These are phyloP conservation scores for Mastomys coucha DNA, from an alignment of 2,113 vertebrate species.

Conservation along the genomic window DNA sequence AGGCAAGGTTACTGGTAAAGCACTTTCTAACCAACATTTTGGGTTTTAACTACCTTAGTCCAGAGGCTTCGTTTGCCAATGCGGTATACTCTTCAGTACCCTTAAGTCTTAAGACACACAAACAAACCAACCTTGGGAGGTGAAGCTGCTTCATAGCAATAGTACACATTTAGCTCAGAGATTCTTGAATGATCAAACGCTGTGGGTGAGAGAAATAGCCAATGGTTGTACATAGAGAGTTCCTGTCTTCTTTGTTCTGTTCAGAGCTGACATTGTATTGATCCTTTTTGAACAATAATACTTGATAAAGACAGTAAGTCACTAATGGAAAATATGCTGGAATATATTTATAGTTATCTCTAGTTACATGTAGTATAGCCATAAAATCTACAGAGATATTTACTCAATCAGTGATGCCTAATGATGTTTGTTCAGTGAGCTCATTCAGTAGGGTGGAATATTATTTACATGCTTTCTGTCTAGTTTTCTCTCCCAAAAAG, in stretches of 20 bases:
- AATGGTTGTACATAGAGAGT: neutral
- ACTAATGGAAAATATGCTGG: neutral
- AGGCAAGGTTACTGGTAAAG: neutral
- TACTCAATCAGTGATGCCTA: neutral
- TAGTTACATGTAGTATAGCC: neutral
- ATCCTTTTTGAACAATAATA: neutral
- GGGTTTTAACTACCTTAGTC: neutral
- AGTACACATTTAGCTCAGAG: neutral
- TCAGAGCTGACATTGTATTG: constrained; percentile 21
- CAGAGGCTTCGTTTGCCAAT: neutral
- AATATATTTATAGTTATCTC: constrained; percentile 9
- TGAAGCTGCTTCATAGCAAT: neutral
- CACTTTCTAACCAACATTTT: neutral
- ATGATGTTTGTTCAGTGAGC: constrained; percentile 33
- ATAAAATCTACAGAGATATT: neutral
- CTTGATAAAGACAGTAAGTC: neutral
- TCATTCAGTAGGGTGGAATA: constrained; percentile 35
- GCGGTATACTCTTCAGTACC: neutral
- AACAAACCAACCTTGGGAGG: neutral
- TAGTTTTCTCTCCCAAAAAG: constrained; percentile 25
- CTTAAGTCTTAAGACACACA: neutral
- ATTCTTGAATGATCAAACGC: constrained; percentile 6
- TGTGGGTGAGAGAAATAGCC: constrained; percentile 7
- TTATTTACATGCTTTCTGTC: constrained; percentile 21
- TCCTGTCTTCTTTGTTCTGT: neutral